Conservation (phyloP, 2,113 vertebrate genomes). For the Corythaeola cristata region DNA sequence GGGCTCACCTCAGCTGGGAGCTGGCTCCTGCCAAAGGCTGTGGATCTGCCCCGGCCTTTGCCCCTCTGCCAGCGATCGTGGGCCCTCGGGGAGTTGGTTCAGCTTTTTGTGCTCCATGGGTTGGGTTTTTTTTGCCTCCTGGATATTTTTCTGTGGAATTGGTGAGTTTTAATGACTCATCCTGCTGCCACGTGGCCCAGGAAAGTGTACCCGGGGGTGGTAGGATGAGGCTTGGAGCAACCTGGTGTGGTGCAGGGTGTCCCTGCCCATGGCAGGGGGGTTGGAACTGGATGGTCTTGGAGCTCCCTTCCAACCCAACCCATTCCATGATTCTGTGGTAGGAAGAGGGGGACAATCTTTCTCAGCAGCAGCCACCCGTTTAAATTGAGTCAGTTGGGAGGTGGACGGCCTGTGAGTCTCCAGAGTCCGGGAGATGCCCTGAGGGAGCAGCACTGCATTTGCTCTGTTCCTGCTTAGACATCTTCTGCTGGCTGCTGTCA, state of each 20-base stretch:
- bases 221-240: too few species aligned
- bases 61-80: too few species aligned
- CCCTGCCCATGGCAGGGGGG: too few species aligned
- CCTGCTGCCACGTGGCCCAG: background rate
- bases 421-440: too few species aligned
- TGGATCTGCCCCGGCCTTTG: too few species aligned
- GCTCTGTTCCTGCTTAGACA: too few species aligned
- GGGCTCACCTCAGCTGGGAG: fast-evolving
- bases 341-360: background rate
- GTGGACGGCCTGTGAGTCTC: fast-evolving
- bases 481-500: background rate
- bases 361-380: background rate
- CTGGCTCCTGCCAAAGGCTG: background rate
- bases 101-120: background rate
- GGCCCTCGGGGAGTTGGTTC: background rate
- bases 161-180: background rate
- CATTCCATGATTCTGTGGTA: too few species aligned
- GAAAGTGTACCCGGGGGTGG: background rate
- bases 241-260: too few species aligned
- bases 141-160: background rate
- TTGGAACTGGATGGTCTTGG: too few species aligned
- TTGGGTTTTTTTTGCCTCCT: too few species aligned
- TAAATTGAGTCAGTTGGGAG: background rate
- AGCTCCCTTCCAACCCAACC: too few species aligned
- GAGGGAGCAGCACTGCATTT: too few species aligned